Evolutionary conservation across 2,888 invertebrate genomes (phyloP), one percentile per base, ranked within the genome.

Genomic region (Dastarcus helophoroides): DNA sequence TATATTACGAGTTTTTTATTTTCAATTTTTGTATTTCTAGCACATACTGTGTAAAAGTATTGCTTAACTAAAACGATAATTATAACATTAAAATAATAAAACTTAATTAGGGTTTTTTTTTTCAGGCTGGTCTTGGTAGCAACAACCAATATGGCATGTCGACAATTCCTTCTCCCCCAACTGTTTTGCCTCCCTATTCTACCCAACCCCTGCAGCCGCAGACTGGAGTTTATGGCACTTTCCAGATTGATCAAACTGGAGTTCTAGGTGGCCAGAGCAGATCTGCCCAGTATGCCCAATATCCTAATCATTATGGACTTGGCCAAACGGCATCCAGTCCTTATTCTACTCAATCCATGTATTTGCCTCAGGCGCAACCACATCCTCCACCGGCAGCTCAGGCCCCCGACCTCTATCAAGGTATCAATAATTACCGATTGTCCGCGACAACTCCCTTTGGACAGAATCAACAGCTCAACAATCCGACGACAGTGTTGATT

Each of bases 401-500:
- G n/a, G 67, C 68, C 22, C 64, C 64, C 27, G 81, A 81, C 47
- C 67, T 81, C 57, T 82, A 79, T 59, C 73, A 71, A 46, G 74
- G 53, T 35, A 49, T 60, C 38, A 57, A 44, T 37, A 60, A 50
- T 40, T 58, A 54, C 34, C 42, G 60, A 14, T 35, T 59, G 33
- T 51, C 71, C 25, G 67, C 70, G 12, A 68, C 71, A 3, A 69
- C 68, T 11, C 78, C 79, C 8, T 83, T 80, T 52, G 81, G 80
- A 10, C 84, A 85, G 54, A 80, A 79, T 29, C 85, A 83, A 48
- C 81, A 80, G 53, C 68, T 84, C 43, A 84, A 75, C 55, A 88
- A 81, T 59, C 86, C 85, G 28, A 86, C 79, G 53, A 86, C 88
- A 10, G 83, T 90, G 46, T 73, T 90, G 47, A 89, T 89, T 43